Base-by-base conservation (phyloP, 2,888 invertebrate genomes). In the Andrena minutula region DNA sequence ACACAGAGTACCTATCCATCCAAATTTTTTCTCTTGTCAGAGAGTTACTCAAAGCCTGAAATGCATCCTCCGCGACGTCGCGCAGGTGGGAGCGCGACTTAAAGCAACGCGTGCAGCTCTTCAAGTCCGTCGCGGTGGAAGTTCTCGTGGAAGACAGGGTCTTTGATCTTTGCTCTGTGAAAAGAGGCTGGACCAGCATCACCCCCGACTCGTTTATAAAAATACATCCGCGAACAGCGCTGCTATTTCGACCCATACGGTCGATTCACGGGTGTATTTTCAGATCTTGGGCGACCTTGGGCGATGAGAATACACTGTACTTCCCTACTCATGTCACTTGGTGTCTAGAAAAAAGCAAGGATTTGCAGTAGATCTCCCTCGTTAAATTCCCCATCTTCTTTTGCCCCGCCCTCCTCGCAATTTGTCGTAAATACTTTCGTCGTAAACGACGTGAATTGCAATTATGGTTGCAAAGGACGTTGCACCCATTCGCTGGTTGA, bases 181-280 rank as follows among this genome's bases (percentile, higher is more conserved):
- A 41, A 56, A 28, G 49, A 69, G 16, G 58, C 61, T 69, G 53
- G 53, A 63, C 12, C 28, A 64, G n/a, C 61, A 12, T 5, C 26
- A 32, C 60, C 16, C 41, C 47, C 23, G 32, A 28, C 30, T 20
- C 71, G 68, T 86, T 80, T 85, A 82, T 86, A 89, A 89, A 90
- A 91, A 91, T 91, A 90, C 88, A 76, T 81, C 58, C 63, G 70
- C 88, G 78, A 85, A 83, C 84, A 81, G 75, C 78, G 79, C 60
- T 73, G 87, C 90, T 89, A 90, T 90, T 91, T 91, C 81, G 84
- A 89, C 86, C 76, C 86, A 79, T 61, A 71, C 86, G 83, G 90
- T 91, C 87, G 89, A 90, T 90, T 90, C 87, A 84, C 81, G 75
- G 73, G 79, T 51, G 83, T 91, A 91, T 91, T 91, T 91, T 86